These are phyloP conservation scores for Phalacrocorax brasilianus DNA, from an alignment of 2,113 vertebrate species.

Conservation along the genomic window DNA sequence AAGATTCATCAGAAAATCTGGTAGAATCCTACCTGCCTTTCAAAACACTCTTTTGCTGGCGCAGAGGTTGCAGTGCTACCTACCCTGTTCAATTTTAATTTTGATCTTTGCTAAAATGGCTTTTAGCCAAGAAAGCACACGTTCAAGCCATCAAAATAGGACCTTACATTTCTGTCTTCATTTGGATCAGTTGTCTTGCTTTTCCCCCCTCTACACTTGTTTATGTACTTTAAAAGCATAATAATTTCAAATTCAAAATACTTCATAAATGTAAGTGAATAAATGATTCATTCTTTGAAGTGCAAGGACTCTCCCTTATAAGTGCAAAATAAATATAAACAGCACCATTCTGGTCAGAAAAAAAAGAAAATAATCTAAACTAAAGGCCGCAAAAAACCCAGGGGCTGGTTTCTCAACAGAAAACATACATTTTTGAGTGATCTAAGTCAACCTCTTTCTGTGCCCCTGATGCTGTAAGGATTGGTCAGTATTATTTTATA, in stretches of 20 bases:
- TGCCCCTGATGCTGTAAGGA: neutral
- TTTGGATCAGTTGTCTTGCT: neutral
- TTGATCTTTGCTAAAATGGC: neutral
- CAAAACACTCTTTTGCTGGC: neutral
- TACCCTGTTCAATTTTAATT: neutral
- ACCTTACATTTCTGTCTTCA: neutral
- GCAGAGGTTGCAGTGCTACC: neutral
- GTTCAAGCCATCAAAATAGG: neutral
- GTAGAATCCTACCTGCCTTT: neutral
- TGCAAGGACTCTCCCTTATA: neutral
- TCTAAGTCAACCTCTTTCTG: neutral
- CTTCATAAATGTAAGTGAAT: neutral
- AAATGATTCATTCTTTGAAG: neutral
- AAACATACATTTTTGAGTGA: neutral
- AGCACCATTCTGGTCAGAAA: neutral
- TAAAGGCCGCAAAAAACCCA: neutral
- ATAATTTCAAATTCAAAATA: neutral
- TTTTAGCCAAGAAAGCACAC: neutral
- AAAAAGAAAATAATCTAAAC: neutral
- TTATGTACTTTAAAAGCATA: neutral
- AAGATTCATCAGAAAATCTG: neutral
- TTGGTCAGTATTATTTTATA: neutral
- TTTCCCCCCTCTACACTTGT: neutral
- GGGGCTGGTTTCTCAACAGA: neutral
- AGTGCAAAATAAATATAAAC: neutral